Conservation (phyloP, 2,113 vertebrate genomes). For the Serilophus lunatus region DNA sequence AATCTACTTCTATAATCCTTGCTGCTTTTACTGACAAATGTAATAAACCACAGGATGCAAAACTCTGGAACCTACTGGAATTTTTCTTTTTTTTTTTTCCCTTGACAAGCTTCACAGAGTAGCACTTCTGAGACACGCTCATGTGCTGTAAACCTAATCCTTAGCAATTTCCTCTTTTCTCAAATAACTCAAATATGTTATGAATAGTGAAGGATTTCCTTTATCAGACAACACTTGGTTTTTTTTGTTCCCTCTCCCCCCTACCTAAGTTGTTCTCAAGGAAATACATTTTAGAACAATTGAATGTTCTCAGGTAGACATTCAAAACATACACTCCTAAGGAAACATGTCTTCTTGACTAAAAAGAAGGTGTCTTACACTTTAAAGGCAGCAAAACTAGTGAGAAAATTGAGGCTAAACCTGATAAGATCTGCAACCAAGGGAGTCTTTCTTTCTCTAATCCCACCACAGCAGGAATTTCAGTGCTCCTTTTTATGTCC, state of each 20-base stretch:
- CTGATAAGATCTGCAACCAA: background rate
- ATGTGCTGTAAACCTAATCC: constrained; percentile 75
- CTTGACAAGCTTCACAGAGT: constrained; percentile 70
- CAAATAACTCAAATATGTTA: constrained; percentile 72
- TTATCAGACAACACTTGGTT: constrained; percentile 56
- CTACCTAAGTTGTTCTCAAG: constrained; percentile 25
- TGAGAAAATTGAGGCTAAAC: background rate
- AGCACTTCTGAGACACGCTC: constrained; percentile 70
- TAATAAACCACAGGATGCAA: constrained; percentile 76
- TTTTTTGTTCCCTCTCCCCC: background rate
- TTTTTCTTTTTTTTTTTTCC: constrained; percentile 24
- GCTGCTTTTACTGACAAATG: constrained; percentile 71
- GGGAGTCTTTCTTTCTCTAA: background rate
- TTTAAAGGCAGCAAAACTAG: background rate
- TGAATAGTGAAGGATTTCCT: constrained; percentile 70
- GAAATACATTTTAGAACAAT: constrained; percentile 40
- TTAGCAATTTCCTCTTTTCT: constrained; percentile 78
- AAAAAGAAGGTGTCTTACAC: background rate
- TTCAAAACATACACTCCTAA: background rate
- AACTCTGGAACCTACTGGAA: constrained; percentile 58
- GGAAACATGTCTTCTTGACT: background rate
- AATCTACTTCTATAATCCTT: constrained; percentile 69
- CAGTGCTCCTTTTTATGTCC: background rate
- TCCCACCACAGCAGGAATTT: background rate
- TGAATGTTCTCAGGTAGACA: background rate